Evolutionary conservation across 2,797 vertebrate species (phyloP), one percentile per base, ranked within the genome.

Genomic region (Xerus rutilus): DNA sequence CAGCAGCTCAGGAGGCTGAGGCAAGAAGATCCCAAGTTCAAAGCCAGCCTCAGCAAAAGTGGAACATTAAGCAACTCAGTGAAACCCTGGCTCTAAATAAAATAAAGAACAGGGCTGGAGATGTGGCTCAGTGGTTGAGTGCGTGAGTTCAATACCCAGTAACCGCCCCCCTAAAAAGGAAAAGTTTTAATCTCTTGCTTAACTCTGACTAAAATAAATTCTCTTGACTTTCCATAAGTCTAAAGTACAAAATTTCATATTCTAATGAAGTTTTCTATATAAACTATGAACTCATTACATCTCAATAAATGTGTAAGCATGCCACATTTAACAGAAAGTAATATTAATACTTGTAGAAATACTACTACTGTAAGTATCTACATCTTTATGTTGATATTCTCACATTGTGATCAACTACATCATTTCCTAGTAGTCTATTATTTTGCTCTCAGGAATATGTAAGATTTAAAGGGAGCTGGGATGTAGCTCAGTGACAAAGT

Each of bases 151-250:
- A 39, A 39, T 39, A 3, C 39, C 39, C 39, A 39, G 39, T 39
- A 39, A 3, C 39, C 39, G 3, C n/a, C 54, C 32, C 65, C 69
- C 69, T 59, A 49, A 67, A 23, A 93, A 39, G 54, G 93, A 97
- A 85, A 14, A 7, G 30, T 62, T 93, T 95, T 92, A 64, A 76
- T 39, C 7, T 3, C 39, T 7, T 4, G 1, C 35, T 93, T 82
- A 86, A 45, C 65, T 93, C 86, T 54, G 5, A 90, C 93, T 87
- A 77, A n/a, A 93, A 78, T 83, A 47, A 96, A 93, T 87, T 93
- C 95, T 79, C 14, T 65, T 39, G 23, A 82, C 96, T 97, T 82
- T 87, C 91, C 89, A 88, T 93, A 52, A 78, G 62, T 92, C 49
- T 47, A 90, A 95, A 72, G 69, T 92, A 59, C 11, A 59, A 93